Percentiles rank a stretch among this genome's conserved stretches.
These are phyloP conservation scores for Invenusta paracnida DNA, from an alignment of 2,888 invertebrate species.

Conservation along the genomic window DNA sequence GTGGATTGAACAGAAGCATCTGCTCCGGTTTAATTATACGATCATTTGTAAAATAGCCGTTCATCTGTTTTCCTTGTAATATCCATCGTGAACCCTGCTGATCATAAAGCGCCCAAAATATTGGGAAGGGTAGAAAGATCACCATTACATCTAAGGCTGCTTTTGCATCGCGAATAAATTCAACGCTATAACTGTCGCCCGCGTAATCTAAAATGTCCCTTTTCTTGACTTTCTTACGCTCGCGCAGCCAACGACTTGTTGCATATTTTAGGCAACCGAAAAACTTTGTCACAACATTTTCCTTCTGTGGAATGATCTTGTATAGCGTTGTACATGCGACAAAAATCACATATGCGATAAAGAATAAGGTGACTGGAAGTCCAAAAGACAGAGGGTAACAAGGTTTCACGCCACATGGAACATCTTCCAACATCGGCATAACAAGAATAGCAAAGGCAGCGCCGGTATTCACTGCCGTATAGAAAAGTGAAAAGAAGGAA, in stretches of 20 bases:
- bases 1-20: conserved; percentile 47
- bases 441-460: too few species aligned
- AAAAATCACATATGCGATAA: conserved; percentile 63
- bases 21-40: conserved; percentile 46
- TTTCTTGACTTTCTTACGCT: background rate
- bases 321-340: background rate
- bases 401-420: conserved; percentile 46
- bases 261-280: background rate
- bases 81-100: conserved; percentile 66
- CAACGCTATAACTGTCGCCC: conserved; percentile 66
- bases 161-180: conserved; percentile 73
- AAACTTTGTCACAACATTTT: background rate
- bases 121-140: conserved; percentile 77
- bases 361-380: conserved; percentile 78
- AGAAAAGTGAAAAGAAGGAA: conserved; percentile 83
- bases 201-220: conserved; percentile 73
- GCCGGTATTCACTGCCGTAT: conserved; percentile 80
- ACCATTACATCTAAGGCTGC: conserved; percentile 70
- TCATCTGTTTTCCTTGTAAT: conserved; percentile 56
- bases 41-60: conserved; percentile 49
- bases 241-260: background rate
- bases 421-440: conserved; percentile 63
- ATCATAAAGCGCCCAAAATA: conserved; percentile 90
- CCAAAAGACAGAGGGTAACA: conserved; percentile 70
- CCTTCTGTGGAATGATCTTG: background rate